phyloP scores from a whole-genome alignment of 2,888 invertebrate species.

The Parnassius orleans region DNA sequence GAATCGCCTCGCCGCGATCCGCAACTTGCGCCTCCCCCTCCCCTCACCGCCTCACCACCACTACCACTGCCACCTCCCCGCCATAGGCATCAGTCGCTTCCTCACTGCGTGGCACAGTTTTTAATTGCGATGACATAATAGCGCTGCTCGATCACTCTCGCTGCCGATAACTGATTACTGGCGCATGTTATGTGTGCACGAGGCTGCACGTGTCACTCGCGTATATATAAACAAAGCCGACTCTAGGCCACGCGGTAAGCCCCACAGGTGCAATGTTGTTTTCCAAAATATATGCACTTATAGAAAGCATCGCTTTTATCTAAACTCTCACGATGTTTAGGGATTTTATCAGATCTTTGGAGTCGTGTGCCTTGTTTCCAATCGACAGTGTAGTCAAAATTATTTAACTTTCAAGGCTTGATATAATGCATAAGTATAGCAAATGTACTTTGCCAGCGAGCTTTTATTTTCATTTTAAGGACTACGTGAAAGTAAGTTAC shows the following conservation, averaged over 20 bases:
- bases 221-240: constrained; percentile 52
- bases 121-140: constrained; percentile 58
- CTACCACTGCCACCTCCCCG: constrained; percentile 38
- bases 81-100: constrained; percentile 26
- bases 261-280: constrained; percentile 6
- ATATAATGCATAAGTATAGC: too few relatives aligned
- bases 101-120: constrained; percentile 46
- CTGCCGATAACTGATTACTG: constrained; percentile 57
- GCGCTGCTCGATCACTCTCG: constrained; percentile 59
- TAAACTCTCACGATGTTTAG: too few relatives aligned
- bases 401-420: too few relatives aligned
- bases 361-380: too few relatives aligned
- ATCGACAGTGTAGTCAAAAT: too few relatives aligned
- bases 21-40: constrained; percentile 33
- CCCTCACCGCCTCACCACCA: constrained; percentile 28
- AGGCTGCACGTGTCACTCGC: constrained; percentile 54
- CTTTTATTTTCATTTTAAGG: constrained; percentile 1
- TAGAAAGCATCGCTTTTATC: too few relatives aligned
- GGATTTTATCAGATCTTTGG: too few relatives aligned
- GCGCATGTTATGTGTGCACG: constrained; percentile 47
- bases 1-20: constrained; percentile 45
- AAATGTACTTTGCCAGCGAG: constrained; percentile 3
- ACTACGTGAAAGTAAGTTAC: constrained; percentile 5
- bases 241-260: constrained; percentile 18
- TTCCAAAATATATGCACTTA: constrained; percentile 7